Evolutionary conservation across 2,113 vertebrate species (phyloP), one percentile per base, ranked within the genome.

Genomic region (Lophotis ruficrista): DNA sequence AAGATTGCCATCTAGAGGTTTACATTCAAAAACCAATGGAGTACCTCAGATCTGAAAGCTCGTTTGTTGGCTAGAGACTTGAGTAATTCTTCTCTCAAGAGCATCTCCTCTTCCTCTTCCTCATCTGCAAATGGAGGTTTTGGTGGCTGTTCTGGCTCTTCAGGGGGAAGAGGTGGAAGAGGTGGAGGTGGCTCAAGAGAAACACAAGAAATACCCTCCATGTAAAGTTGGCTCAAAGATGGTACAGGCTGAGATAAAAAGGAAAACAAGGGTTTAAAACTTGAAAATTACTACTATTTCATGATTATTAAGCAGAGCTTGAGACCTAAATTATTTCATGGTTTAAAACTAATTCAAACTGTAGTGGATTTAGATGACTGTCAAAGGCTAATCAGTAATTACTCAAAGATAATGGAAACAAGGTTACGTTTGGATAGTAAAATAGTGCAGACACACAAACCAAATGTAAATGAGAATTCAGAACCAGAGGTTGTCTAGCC

Each of bases 51-150:
- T 93, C 97, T 98, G 91, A 97, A 95, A 87, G 99, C 98, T 89
- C 99, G 98, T 96, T 99, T 99, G 97, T 95, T 99, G 54, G 98
- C 99, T 97, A 99, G 97, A 47, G 99, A 99, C 95, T 99, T 99
- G 12, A 99, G 98, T 27, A 99, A 98, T 20, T 99, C 99, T 96
- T 99, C 99, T 85, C 99, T 96, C 35, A 99, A 98, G 54, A 99
- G 98, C 99, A 99, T 99, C 98, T 99, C 99, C 96, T 99, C 99
- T 68, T 99, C 99, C 78, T 99, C 99, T 47, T 99, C 99, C 56
- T 99, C 99, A 89, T 99, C 99, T 27, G 99, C 99, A 94, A 99
- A 99, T 0, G 99, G 99, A 47, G 99, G 99, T 73, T 99, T 99
- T 27, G 99, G 99, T 27, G 99, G 99, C 31, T 98, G 99, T 57